Percentiles rank a stretch among this genome's conserved stretches.
These are phyloP conservation scores for Hermaeophaga mercurialis DNA, from an alignment of 2,888 invertebrate species.

Conservation along the genomic window DNA sequence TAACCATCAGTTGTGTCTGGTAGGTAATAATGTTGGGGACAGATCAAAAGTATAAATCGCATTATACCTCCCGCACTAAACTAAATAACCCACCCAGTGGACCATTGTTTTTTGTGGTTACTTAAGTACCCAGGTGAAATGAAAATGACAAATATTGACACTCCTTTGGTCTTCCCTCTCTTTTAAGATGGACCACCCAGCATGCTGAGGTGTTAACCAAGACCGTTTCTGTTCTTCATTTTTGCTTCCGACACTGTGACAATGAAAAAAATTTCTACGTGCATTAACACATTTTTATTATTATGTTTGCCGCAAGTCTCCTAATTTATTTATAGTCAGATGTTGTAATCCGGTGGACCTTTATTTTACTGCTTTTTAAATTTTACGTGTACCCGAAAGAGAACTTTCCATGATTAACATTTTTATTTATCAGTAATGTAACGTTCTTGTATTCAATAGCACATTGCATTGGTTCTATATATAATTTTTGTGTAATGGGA, in stretches of 20 bases:
- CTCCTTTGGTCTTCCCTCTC: constrained; percentile 40
- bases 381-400: neutral
- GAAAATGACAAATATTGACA: constrained; percentile 50
- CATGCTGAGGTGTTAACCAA: constrained; percentile 35
- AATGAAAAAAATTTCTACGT: constrained; percentile 47
- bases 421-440: too few species aligned
- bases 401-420: too few species aligned
- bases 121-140: constrained; percentile 51
- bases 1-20: too few species aligned
- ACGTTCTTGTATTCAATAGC: too few species aligned
- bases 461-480: too few species aligned
- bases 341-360: neutral
- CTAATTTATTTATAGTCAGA: constrained; percentile 37
- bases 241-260: constrained; percentile 1
- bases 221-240: constrained; percentile 11
- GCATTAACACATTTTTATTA: constrained; percentile 57
- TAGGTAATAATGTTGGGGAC: too few species aligned
- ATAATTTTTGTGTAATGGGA: too few species aligned
- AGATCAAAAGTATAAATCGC: constrained; percentile 25
- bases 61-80: constrained; percentile 30
- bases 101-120: constrained; percentile 48
- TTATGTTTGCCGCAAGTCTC: constrained; percentile 33
- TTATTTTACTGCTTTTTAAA: neutral
- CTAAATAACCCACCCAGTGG: constrained; percentile 44
- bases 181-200: constrained; percentile 43